A percentile compares a stretch with the other conserved stretches of the same genome.
Conservation (phyloP, 53 echinoderm and acorn worm species). For the Patiria pectinifera region DNA sequence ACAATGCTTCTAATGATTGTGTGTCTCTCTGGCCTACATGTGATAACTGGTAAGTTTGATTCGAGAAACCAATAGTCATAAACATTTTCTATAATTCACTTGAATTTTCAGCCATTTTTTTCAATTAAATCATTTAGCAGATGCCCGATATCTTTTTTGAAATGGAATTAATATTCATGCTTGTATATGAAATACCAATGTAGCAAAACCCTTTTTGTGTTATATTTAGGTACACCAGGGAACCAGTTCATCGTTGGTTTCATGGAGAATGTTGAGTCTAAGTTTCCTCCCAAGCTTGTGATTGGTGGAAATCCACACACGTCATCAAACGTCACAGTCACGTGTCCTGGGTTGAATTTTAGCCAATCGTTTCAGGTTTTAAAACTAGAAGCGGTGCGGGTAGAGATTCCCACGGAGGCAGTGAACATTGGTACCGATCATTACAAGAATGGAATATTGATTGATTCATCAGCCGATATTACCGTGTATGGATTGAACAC, state of each 20-base stretch:
- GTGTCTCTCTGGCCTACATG: background rate
- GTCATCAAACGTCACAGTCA: conserved; percentile 68
- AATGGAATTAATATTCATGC: too few species aligned
- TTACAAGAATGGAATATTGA: conserved; percentile 52
- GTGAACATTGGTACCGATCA: background rate
- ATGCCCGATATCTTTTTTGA: too few species aligned
- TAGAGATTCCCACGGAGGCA: conserved; percentile 2
- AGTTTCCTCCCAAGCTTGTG: conserved; percentile 65
- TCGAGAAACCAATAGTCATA: background rate
- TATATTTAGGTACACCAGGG: conserved; percentile 39
- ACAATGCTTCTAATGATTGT: background rate
- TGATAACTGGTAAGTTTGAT: background rate
- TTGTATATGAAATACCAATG: too few species aligned
- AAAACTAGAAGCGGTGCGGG: background rate
- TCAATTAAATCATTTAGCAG: too few species aligned
- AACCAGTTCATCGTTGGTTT: conserved; percentile 87
- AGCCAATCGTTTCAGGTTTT: conserved; percentile 6
- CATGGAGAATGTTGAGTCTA: conserved; percentile 70
- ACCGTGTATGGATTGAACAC: conserved; percentile 66
- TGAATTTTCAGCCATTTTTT: background rate
- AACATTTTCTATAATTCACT: background rate
- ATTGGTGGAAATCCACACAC: conserved; percentile 72
- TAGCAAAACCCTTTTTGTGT: background rate
- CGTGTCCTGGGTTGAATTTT: conserved; percentile 58
- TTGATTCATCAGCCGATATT: conserved; percentile 30